Conservation (phyloP, 2,888 invertebrate genomes). For the Plutella xylostella region DNA sequence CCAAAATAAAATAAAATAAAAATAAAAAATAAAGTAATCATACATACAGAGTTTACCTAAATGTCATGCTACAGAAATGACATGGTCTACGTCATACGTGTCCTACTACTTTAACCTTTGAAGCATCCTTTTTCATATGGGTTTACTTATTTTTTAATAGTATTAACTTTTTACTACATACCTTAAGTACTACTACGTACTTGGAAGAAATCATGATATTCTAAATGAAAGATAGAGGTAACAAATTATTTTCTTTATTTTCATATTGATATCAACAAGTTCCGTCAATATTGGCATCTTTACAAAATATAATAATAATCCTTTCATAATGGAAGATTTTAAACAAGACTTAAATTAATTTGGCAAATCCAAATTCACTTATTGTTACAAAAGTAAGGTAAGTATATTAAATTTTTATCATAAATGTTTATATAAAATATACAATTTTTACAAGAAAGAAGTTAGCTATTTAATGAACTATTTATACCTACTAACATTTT, state of each 20-base stretch:
- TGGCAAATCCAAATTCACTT: constrained; percentile 65
- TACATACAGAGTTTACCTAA: no score
- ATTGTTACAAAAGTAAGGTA: constrained; percentile 46
- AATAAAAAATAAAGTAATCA: no score
- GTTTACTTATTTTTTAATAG: no score
- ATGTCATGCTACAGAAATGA: no score
- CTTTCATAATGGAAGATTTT: constrained; percentile 60
- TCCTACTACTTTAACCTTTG: no score
- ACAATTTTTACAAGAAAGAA: constrained; percentile 60
- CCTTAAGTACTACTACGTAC: no score
- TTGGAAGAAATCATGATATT: no score
- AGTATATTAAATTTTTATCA: constrained; percentile 41
- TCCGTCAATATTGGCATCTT: constrained; percentile 56
- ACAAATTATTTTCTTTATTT: constrained; percentile 64
- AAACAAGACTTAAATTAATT: constrained; percentile 59
- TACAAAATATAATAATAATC: constrained; percentile 50
- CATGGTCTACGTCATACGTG: no score
- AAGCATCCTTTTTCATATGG: no score
- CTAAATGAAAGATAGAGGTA: constrained; percentile 40
- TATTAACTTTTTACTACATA: no score
- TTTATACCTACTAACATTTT: constrained; percentile 39
- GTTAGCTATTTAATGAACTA: constrained; percentile 39
- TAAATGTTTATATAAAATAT: constrained; percentile 63
- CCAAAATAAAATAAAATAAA: no score
- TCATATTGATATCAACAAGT: constrained; percentile 57